Percentiles rank a stretch among this genome's conserved stretches.
These are phyloP conservation scores for Brachyrhaphis roseni DNA, from an alignment of 2,797 vertebrate species.

Conservation along the genomic window DNA sequence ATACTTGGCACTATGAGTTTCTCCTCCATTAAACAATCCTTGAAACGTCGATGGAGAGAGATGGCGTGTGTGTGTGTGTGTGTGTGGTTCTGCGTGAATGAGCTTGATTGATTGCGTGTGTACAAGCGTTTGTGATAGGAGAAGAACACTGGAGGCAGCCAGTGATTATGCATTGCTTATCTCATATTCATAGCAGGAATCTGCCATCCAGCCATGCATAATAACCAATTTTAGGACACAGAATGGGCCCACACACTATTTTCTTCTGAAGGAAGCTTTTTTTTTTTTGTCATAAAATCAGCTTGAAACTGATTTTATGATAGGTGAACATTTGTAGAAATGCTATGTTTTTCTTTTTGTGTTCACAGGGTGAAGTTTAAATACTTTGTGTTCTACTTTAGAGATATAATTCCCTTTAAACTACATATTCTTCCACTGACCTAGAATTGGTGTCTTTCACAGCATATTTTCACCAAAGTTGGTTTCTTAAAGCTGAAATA, in stretches of 20 bases:
- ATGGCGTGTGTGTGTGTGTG: constrained; percentile 5
- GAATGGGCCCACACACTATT: constrained; percentile 11
- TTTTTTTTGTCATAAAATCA: too few species aligned
- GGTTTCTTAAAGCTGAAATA: constrained; percentile 33
- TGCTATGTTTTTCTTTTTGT: neutral
- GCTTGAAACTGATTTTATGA: neutral
- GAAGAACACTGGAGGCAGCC: constrained; percentile 33
- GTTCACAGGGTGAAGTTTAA: constrained; percentile 5
- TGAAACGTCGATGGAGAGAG: constrained; percentile 1
- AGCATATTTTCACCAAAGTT: constrained; percentile 6
- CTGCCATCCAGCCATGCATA: constrained; percentile 31
- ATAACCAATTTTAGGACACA: constrained; percentile 38
- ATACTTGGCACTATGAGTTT: constrained; percentile 22
- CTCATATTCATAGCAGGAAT: constrained; percentile 41
- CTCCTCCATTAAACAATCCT: constrained; percentile 34
- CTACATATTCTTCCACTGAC: constrained; percentile 20
- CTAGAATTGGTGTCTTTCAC: constrained; percentile 38
- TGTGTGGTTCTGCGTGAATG: constrained; percentile 19
- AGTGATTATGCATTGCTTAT: constrained; percentile 59
- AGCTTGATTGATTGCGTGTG: constrained; percentile 19
- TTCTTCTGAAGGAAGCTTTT: constrained; percentile 7
- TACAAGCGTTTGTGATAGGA: constrained; percentile 19
- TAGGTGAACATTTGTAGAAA: neutral
- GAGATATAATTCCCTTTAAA: constrained; percentile 32
- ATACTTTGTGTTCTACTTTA: constrained; percentile 14